Percentiles rank a stretch among this genome's conserved stretches.
phyloP scores from a whole-genome alignment of 2,113 vertebrate species.

The Macrotis lagotis region DNA sequence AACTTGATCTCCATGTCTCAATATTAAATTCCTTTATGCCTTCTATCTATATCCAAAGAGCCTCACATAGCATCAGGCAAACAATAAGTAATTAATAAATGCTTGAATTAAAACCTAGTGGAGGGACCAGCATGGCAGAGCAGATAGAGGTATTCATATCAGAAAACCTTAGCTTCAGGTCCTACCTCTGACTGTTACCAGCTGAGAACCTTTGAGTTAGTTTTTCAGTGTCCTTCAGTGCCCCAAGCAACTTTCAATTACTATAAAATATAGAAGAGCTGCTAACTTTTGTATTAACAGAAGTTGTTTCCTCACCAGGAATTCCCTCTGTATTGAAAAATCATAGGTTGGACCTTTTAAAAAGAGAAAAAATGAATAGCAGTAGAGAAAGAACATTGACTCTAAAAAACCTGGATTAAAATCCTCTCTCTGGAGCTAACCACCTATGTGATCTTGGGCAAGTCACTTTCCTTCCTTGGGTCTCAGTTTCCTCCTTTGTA shows the following conservation, averaged over 20 bases:
- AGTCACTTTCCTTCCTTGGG: not conserved
- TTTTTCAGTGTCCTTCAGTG: no score
- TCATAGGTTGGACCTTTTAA: not conserved
- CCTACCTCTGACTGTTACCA: not conserved
- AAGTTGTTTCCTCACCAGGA: not conserved
- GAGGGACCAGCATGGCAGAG: not conserved
- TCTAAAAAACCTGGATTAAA: not conserved
- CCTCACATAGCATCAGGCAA: not conserved
- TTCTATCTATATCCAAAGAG: not conserved
- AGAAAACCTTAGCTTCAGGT: not conserved
- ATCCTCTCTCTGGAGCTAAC: not conserved
- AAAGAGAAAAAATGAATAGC: not conserved
- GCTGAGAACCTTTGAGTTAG: not conserved
- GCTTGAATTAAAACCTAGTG: not conserved
- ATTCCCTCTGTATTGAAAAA: not conserved
- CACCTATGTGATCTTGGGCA: not conserved
- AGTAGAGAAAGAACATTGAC: not conserved
- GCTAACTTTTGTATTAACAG: not conserved
- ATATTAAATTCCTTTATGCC: not conserved
- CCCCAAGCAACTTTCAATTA: no score
- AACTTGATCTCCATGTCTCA: not conserved
- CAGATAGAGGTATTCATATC: not conserved
- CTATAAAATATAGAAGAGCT: no score
- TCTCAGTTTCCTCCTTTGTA: not conserved
- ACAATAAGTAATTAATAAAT: not conserved